Percentiles rank a stretch among this genome's conserved stretches.
phyloP scores from a whole-genome alignment of 1,140 invertebrate genomes.

The Portunus trituberculatus region DNA sequence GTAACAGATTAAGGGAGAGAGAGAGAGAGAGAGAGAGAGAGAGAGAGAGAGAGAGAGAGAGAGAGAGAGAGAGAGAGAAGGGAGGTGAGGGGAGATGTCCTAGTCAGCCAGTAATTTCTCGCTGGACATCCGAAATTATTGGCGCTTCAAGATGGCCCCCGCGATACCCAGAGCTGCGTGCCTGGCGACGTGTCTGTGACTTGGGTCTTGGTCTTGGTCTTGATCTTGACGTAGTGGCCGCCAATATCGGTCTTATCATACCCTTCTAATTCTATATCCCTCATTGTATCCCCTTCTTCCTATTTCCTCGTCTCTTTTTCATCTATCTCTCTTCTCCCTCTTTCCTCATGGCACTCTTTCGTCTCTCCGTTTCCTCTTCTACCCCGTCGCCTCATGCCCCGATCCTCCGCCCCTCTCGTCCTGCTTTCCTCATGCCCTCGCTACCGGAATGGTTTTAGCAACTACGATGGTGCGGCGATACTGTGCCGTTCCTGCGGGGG shows the following conservation, averaged over 20 bases:
- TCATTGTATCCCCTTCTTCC: neutral
- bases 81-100: neutral
- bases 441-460: neutral
- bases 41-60: neutral
- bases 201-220: no score
- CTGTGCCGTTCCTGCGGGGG: neutral
- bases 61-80: neutral
- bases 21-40: neutral
- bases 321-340: neutral
- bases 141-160: neutral
- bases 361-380: neutral
- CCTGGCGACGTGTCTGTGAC: no score
- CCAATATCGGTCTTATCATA: no score
- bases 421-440: no score
- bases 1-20: neutral
- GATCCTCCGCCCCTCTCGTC: no score
- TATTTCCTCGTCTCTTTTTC: neutral
- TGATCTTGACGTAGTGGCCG: no score
- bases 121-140: neutral
- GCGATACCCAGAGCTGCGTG: neutral
- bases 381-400: neutral
- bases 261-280: neutral
- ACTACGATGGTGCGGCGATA: neutral
- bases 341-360: neutral
- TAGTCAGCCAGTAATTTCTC: conserved; percentile 12